phyloP scores from a whole-genome alignment of 2,113 vertebrate genomes.

The Pyrgilauda ruficollis region DNA sequence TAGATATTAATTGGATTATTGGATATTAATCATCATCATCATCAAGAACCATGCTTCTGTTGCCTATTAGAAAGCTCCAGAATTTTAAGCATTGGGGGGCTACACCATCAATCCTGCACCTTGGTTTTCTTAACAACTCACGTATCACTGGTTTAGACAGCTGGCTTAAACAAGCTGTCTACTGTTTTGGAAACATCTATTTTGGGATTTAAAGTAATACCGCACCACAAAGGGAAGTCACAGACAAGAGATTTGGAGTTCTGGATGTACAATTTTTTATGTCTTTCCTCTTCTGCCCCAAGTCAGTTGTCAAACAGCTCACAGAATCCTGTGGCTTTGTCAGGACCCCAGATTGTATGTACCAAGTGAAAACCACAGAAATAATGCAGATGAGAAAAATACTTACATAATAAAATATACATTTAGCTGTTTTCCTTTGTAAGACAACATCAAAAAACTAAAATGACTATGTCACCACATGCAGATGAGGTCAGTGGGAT shows the following conservation, averaged over 20 bases:
- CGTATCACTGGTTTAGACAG: neutral
- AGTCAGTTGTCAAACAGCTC: neutral
- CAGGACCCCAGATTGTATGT: neutral
- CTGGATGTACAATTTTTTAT: rapidly evolving
- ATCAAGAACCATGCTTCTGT: neutral
- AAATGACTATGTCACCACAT: neutral
- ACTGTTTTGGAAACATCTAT: neutral
- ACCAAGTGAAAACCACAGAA: neutral
- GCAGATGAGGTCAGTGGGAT: neutral
- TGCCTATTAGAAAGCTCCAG: neutral
- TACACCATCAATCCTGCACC: neutral
- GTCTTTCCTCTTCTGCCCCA: neutral
- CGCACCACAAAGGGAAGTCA: neutral
- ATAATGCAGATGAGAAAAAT: neutral
- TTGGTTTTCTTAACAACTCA: neutral
- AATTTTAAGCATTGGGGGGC: neutral
- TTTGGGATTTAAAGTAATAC: neutral
- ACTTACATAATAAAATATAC: neutral
- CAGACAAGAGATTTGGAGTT: neutral
- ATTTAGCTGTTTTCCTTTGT: neutral
- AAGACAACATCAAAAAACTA: neutral
- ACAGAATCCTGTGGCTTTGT: neutral
- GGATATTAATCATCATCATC: neutral
- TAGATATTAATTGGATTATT: neutral
- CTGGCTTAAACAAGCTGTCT: neutral